Base-by-base conservation (phyloP, 2,113 vertebrate species). In the Bungarus multicinctus region DNA sequence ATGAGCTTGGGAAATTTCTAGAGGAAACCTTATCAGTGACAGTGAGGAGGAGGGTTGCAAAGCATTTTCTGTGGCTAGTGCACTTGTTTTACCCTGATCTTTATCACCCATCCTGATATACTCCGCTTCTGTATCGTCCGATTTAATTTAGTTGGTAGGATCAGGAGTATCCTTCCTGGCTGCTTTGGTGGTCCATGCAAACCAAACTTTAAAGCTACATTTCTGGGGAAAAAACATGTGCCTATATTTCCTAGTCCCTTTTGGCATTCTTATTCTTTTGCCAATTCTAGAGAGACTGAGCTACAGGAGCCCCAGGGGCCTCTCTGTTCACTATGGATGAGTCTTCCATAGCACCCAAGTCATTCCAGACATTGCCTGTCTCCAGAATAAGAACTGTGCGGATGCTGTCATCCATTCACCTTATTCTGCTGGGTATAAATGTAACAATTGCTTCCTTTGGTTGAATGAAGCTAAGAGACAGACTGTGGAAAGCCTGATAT, bases 1-100 rank as follows among this genome's bases (percentile, higher is more conserved):
- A 64, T 23, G 34, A 89, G 87, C 91, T 87, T 92, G 91, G 58
- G 91, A 81, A 92, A 89, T 54, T 81, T 89, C 91, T 53, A 50
- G 60, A 87, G 39, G 16, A 89, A 89, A 89, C 14, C 34, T 89
- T 81, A 88, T 30, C 27, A 92, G 50, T 39, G 45, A 52, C 86
- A 11, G 39, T 25, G n/a, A 91, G 69, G 57, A 25, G n/a, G 43
- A 16, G 9, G 89, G 52, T 5, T 90, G 34, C 18, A 45, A 45
- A 45, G 30, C 52, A 43, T 39, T 0, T 0, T 87, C n/a, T 50
- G 27, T 11, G n/a, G 58, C 20, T 27, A 45, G 57, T 52, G 43
- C 58, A 54, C 43, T 8, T n/a, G 22, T 22, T 57, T n/a, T 64
- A 52, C 47, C 34, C 30, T 81, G 23, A 55, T 55, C 47, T 6